Conservation (phyloP, 2,888 invertebrate species). For the Gymnosoma rotundatum region DNA sequence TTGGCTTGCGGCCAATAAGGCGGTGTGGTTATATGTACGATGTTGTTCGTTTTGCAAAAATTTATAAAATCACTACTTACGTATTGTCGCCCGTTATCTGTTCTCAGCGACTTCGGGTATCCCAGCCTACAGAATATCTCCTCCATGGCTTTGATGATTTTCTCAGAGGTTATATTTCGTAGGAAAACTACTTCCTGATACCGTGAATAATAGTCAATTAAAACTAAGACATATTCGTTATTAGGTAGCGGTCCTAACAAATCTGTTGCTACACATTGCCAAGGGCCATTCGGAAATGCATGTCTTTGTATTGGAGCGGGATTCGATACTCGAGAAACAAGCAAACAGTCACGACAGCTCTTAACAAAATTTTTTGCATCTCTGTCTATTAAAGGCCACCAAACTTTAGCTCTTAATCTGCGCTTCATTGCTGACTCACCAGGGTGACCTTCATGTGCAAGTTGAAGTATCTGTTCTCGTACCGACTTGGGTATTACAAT, state of each 20-base stretch:
- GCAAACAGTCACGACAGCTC: too few species aligned
- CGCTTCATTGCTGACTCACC: constrained; percentile 62
- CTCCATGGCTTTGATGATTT: not conserved
- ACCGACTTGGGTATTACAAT: constrained; percentile 62
- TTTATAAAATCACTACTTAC: not conserved
- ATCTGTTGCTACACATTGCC: constrained; percentile 4
- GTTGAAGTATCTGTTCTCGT: constrained; percentile 17
- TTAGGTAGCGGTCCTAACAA: constrained; percentile 29
- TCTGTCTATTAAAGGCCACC: constrained; percentile 36
- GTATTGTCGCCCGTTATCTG: not conserved
- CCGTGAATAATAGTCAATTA: constrained; percentile 53
- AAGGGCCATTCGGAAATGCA: constrained; percentile 22
- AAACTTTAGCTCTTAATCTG: constrained; percentile 40
- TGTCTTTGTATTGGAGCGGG: constrained; percentile 14
- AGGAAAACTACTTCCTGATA: constrained; percentile 12
- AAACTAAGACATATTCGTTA: constrained; percentile 30
- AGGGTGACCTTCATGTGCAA: constrained; percentile 47
- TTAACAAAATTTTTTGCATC: constrained; percentile 15
- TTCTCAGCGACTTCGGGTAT: not conserved
- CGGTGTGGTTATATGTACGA: not conserved
- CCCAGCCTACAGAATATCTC: constrained; percentile 4
- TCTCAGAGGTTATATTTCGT: not conserved
- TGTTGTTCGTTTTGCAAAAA: not conserved
- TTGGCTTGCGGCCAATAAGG: constrained; percentile 11
- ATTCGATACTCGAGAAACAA: too few species aligned